These are phyloP conservation scores for Lagorchestes hirsutus DNA, from an alignment of 2,797 vertebrate genomes.

Conservation along the genomic window DNA sequence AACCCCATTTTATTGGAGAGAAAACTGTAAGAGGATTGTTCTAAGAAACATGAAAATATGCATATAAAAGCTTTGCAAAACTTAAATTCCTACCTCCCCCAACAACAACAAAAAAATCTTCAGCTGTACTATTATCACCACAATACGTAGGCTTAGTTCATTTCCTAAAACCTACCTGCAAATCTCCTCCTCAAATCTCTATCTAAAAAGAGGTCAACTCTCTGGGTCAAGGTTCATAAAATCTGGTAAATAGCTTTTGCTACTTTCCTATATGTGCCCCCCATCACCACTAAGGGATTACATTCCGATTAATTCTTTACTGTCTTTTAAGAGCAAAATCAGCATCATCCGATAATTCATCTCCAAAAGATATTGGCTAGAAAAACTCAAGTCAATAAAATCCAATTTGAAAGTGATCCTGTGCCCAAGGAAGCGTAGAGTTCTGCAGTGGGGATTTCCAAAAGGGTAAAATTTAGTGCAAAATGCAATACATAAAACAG, in stretches of 20 bases:
- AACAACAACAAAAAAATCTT: constrained; percentile 54
- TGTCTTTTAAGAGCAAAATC: constrained; percentile 59
- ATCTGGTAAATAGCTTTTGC: constrained; percentile 18
- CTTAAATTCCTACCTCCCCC: not conserved
- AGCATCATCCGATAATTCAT: constrained; percentile 20
- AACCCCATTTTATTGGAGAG: constrained; percentile 55
- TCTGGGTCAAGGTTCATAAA: constrained; percentile 18
- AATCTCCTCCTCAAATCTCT: constrained; percentile 24
- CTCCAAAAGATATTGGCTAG: constrained; percentile 26
- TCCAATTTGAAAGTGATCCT: constrained; percentile 23
- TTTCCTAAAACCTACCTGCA: constrained; percentile 35
- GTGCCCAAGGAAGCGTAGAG: not conserved
- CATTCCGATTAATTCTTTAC: constrained; percentile 4
- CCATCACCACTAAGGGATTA: not conserved
- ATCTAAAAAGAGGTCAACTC: constrained; percentile 33
- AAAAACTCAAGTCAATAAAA: constrained; percentile 45
- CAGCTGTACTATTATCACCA: not conserved
- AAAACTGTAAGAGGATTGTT: constrained; percentile 18
- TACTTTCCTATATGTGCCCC: constrained; percentile 33
- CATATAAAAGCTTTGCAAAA: constrained; percentile 47
- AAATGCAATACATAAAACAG: constrained; percentile 53
- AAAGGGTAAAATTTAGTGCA: constrained; percentile 16
- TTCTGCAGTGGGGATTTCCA: not conserved
- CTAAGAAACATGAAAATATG: constrained; percentile 25
- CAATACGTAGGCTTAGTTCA: constrained; percentile 1